Percentiles rank a stretch among this genome's conserved stretches.
phyloP scores from a whole-genome alignment of 1,140 invertebrate species.

The Contarinia nasturtii region DNA sequence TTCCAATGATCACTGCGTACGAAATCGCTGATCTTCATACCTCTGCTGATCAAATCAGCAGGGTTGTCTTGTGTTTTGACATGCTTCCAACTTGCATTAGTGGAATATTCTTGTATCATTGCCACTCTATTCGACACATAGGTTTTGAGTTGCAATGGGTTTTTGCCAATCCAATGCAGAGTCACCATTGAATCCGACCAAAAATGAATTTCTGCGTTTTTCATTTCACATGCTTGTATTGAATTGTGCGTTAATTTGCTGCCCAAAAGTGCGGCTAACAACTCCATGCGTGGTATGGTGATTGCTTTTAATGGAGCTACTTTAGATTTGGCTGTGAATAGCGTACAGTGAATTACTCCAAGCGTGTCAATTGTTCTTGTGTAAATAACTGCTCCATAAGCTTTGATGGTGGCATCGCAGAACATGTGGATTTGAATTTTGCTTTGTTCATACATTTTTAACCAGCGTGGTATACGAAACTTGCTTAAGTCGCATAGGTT shows the following conservation, averaged over 20 bases:
- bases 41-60: slow-evolving; percentile 15
- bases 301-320: slow-evolving; percentile 14
- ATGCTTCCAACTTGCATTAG: slow-evolving; percentile 8
- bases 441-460: background rate
- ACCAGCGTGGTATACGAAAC: background rate
- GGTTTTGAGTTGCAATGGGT: slow-evolving; percentile 1
- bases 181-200: slow-evolving; percentile 11
- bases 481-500: background rate
- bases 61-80: slow-evolving; percentile 12
- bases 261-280: slow-evolving; percentile 14
- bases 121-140: slow-evolving; percentile 7
- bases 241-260: slow-evolving; percentile 9
- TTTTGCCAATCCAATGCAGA: slow-evolving; percentile 8
- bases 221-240: background rate
- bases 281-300: slow-evolving; percentile 11
- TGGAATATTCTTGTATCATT: slow-evolving; percentile 4
- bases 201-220: background rate
- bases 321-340: slow-evolving; percentile 20
- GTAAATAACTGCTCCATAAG: slow-evolving; percentile 20
- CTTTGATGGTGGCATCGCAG: slow-evolving; percentile 17
- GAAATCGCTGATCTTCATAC: slow-evolving; percentile 3
- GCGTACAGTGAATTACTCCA: slow-evolving; percentile 5
- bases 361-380: slow-evolving; percentile 7
- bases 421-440: slow-evolving; percentile 14
- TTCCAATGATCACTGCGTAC: slow-evolving; percentile 6